phyloP scores from a whole-genome alignment of 2,113 vertebrate species.

The Cryptomyrus ogoouensis region DNA sequence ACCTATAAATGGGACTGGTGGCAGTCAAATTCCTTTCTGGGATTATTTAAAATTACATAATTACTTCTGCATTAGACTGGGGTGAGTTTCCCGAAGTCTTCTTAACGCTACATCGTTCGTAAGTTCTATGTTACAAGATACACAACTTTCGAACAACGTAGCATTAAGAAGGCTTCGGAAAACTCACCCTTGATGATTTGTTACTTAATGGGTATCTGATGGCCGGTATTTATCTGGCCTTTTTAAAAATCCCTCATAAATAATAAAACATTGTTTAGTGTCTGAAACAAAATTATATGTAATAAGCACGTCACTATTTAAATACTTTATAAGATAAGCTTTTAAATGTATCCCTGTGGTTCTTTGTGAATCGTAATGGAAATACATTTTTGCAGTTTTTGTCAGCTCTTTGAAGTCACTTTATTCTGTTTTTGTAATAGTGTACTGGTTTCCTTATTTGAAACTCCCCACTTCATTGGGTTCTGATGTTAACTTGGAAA shows the following conservation, averaged over 20 bases:
- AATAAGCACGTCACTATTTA: not conserved
- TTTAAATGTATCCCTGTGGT: not conserved
- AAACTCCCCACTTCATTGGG: conserved; percentile 1
- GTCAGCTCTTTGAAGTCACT: conserved; percentile 2
- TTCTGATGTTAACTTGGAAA: conserved; percentile 10
- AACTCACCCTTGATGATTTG: not conserved
- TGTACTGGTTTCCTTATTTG: conserved; percentile 13
- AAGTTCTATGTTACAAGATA: too few relatives aligned
- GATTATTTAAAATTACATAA: not conserved
- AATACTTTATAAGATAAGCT: not conserved
- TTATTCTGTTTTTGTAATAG: not conserved
- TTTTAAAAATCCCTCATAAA: not conserved
- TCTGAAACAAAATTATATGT: not conserved
- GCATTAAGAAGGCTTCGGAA: too few relatives aligned
- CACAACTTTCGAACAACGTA: too few relatives aligned
- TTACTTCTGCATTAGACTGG: not conserved
- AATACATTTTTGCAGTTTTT: not conserved
- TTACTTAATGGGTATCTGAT: not conserved
- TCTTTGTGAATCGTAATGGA: not conserved
- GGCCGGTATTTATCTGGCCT: not conserved
- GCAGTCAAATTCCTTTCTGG: not conserved
- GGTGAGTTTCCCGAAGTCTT: too few relatives aligned
- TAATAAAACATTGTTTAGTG: not conserved
- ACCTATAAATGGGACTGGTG: not conserved
- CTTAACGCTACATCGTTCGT: too few relatives aligned